Evolutionary conservation across 2,888 invertebrate genomes (phyloP), one percentile per base, ranked within the genome.

Genomic region (Trichopria drosophilae): DNA sequence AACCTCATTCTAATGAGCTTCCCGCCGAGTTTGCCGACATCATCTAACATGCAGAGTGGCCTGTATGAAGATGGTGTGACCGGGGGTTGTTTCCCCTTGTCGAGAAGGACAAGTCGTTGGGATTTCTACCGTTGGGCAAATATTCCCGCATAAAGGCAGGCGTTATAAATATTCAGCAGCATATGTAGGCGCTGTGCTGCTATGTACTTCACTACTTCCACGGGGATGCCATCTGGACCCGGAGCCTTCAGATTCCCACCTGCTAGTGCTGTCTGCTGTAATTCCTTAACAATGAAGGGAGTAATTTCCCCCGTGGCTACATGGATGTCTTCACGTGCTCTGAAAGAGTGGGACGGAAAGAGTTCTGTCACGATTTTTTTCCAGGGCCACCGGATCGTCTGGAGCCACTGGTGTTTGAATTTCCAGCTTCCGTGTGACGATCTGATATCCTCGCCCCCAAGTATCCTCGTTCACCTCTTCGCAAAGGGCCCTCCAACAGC

Each of bases 21-120:
- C 39, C 68, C 68, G 2, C 62, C 45, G 0, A 68, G 22, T 37
- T 64, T 69, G 0, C 63, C 67, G 6, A 63, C 12, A 5, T 51
- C 47, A 9, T 60, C 58, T n/a, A 65, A 40, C 36, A 70, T 54
- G 41, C 65, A 62, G 1, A 69, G 60, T 1, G 65, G 65, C 23
- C 63, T 52, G 37, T 51, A 61, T 9, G 55, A 28, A 6, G 57
- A 45, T n/a, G n/a, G n/a, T n/a, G n/a, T n/a, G 4, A n/a, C 12
- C 9, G 51, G 42, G 4, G 43, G 44, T 6, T 57, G 58, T 15
- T 60, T 41, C 16, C 41, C 41, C 19, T 29, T 46, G 10, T 20
- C n/a, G 13, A 53, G 23, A 1, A 63, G 51, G 0, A 56, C 52
- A n/a, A 64, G 29, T 10, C 55, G 36, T 9, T 52, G 44, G 9